A percentile compares a stretch with the other conserved stretches of the same genome.
Evolutionary conservation across 2,113 vertebrate species (phyloP).

Genomic region (Gracilinanus agilis): DNA sequence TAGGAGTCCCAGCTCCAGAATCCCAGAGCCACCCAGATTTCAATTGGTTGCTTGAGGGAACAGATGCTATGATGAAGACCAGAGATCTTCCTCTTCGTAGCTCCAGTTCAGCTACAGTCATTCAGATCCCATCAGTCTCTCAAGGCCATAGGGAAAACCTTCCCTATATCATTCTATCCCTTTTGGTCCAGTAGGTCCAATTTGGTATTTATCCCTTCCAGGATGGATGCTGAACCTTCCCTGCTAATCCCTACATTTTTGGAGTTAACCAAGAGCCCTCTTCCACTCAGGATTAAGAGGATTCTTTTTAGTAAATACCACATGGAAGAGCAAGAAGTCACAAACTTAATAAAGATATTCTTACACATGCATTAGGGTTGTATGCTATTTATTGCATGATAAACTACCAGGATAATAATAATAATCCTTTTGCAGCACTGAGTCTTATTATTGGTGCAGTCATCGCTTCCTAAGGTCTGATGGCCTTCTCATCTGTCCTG

Average conservation of each 20-base stretch:
- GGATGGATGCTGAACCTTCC: background rate
- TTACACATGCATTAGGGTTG: too few species aligned
- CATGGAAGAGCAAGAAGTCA: background rate
- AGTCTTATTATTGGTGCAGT: background rate
- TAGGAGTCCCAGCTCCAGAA: background rate
- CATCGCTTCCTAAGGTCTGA: background rate
- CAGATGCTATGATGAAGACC: background rate
- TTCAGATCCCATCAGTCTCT: background rate
- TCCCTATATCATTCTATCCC: background rate
- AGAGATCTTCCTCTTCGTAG: background rate
- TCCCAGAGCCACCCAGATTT: background rate
- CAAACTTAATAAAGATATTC: background rate
- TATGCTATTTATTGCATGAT: too few species aligned
- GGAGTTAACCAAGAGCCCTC: background rate
- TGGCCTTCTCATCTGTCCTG: background rate
- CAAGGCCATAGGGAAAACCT: background rate
- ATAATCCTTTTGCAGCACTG: background rate
- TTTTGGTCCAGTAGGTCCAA: background rate
- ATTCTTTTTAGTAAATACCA: background rate
- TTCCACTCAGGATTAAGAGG: background rate
- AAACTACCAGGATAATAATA: too few species aligned
- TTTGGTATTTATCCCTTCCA: background rate
- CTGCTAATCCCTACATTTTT: background rate
- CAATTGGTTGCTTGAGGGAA: background rate
- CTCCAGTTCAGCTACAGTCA: background rate